A percentile compares a stretch with the other conserved stretches of the same genome.
These are phyloP conservation scores for Theretra japonica DNA, from an alignment of 2,888 invertebrate genomes.

Conservation along the genomic window DNA sequence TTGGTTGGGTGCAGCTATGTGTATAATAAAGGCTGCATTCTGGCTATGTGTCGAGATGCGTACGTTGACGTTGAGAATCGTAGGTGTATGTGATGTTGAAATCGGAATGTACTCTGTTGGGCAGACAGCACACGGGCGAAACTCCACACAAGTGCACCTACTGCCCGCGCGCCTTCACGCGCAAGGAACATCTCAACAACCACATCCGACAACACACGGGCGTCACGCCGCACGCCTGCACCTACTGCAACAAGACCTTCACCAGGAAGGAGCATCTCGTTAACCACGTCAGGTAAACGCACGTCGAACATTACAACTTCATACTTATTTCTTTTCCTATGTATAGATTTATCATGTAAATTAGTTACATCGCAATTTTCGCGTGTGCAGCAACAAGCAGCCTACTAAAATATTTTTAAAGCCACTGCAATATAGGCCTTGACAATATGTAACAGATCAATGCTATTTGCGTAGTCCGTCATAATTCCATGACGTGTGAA, in stretches of 20 bases:
- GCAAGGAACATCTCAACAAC: slow-evolving; percentile 95
- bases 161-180: slow-evolving; percentile 85
- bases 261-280: slow-evolving; percentile 89
- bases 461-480: too few relatives aligned
- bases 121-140: slow-evolving; percentile 92
- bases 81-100: slow-evolving; percentile 39
- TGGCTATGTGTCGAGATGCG: background rate
- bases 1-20: background rate
- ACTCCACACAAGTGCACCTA: slow-evolving; percentile 90
- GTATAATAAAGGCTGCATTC: background rate
- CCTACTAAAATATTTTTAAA: too few relatives aligned
- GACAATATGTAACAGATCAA: too few relatives aligned
- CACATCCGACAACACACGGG: slow-evolving; percentile 91
- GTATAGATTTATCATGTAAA: background rate
- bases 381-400: too few relatives aligned
- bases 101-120: slow-evolving; percentile 80
- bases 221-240: slow-evolving; percentile 88
- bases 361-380: background rate
- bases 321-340: background rate
- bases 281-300: slow-evolving; percentile 83
- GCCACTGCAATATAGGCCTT: too few relatives aligned
- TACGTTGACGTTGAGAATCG: background rate
- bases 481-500: too few relatives aligned
- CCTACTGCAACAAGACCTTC: slow-evolving; percentile 89
- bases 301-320: slow-evolving; percentile 13